phyloP scores from a whole-genome alignment of 2,888 invertebrate species.

The Carpatolechia fugitivella region DNA sequence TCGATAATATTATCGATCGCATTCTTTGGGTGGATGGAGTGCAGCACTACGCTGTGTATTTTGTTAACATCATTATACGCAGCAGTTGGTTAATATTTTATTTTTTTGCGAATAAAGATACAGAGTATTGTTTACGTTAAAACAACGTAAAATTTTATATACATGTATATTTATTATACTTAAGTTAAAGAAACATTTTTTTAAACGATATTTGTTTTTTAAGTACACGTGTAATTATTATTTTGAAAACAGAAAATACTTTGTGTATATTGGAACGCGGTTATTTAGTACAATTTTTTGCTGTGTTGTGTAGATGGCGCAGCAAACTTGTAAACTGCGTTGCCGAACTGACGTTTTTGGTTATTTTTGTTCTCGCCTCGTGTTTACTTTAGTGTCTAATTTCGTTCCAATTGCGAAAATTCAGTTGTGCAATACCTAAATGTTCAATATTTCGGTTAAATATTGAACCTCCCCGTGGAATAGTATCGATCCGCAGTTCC shows the following conservation, averaged over 20 bases:
- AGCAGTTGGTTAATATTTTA: background rate
- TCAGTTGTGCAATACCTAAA: conserved; percentile 66
- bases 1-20: too few species aligned
- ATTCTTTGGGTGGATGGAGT: background rate
- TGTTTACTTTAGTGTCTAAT: conserved; percentile 80
- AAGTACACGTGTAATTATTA: too few species aligned
- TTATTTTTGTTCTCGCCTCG: conserved; percentile 80
- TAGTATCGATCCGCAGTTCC: conserved; percentile 71
- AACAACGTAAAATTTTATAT: too few species aligned
- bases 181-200: too few species aligned
- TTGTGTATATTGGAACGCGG: conserved; percentile 41
- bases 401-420: conserved; percentile 73
- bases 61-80: background rate
- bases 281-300: conserved; percentile 53
- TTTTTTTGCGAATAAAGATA: background rate
- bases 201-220: too few species aligned
- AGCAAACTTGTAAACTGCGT: conserved; percentile 75
- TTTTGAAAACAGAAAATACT: too few species aligned
- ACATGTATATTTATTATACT: background rate
- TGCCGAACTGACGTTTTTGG: conserved; percentile 79
- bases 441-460: conserved; percentile 55
- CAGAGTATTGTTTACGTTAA: too few species aligned
- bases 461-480: conserved; percentile 43
- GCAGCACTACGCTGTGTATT: background rate
- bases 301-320: conserved; percentile 73